Percentiles rank a stretch among this genome's conserved stretches.
phyloP scores from a whole-genome alignment of 2,888 invertebrate genomes.

The Disparrhopalites patrizii region DNA sequence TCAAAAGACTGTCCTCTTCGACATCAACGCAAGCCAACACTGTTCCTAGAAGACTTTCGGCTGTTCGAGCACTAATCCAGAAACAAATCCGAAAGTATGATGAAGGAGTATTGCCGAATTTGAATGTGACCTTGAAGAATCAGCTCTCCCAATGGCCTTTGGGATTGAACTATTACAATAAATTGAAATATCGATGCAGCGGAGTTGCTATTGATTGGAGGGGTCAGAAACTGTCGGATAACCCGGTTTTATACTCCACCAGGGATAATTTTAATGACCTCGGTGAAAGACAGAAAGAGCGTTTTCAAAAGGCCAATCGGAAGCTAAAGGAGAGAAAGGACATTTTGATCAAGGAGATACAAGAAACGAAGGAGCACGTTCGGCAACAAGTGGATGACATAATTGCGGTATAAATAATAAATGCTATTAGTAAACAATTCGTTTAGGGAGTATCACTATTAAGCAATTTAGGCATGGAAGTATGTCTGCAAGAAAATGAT shows the following conservation, averaged over 20 bases:
- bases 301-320: not conserved
- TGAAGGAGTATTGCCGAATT: not conserved
- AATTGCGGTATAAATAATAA: constrained; percentile 3
- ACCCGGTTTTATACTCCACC: not conserved
- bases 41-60: not conserved
- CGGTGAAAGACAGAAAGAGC: constrained; percentile 7
- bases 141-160: constrained; percentile 17
- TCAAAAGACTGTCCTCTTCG: not conserved
- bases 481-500: too few species aligned
- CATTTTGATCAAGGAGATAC: constrained; percentile 15
- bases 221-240: not conserved
- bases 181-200: too few species aligned
- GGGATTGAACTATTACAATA: constrained; percentile 22
- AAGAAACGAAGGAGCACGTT: constrained; percentile 20
- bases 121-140: not conserved
- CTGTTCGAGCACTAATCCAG: constrained; percentile 17
- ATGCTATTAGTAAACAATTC: too few species aligned
- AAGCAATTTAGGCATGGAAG: too few species aligned
- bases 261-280: not conserved
- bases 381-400: constrained; percentile 17
- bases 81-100: not conserved
- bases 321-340: constrained; percentile 16
- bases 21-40: not conserved
- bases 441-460: too few species aligned
- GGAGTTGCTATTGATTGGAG: too few species aligned